These are phyloP conservation scores for Cryptocephalus primarius DNA, from an alignment of 2,888 invertebrate species.

Conservation along the genomic window DNA sequence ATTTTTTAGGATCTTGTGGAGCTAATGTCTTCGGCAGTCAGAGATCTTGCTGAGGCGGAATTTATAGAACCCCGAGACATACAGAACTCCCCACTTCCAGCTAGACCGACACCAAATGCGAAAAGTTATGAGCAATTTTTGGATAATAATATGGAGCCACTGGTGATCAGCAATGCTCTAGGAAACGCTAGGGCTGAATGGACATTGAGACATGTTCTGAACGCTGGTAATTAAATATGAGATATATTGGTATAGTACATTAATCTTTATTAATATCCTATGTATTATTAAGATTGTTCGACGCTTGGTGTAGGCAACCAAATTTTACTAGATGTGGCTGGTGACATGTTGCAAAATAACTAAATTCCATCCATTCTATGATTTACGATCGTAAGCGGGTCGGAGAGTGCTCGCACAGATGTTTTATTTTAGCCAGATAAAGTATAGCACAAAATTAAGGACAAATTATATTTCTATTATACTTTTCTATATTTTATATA, in stretches of 20 bases:
- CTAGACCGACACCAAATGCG: constrained; percentile 41
- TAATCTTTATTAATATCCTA: too few species aligned
- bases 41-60: constrained; percentile 84
- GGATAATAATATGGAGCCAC: constrained; percentile 28
- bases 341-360: too few species aligned
- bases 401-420: too few species aligned
- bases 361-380: too few species aligned
- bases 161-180: constrained; percentile 31
- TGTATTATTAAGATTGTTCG: too few species aligned
- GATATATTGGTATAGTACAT: too few species aligned
- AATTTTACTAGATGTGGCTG: too few species aligned
- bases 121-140: constrained; percentile 24
- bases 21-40: constrained; percentile 78
- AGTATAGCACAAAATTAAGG: too few species aligned
- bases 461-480: too few species aligned
- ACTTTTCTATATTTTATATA: too few species aligned
- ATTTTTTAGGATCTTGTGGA: constrained; percentile 61
- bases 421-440: not conserved
- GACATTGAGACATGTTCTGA: constrained; percentile 68
- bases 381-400: too few species aligned
- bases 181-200: constrained; percentile 69
- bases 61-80: constrained; percentile 76
- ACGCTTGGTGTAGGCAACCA: too few species aligned
- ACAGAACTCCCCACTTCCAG: constrained; percentile 75
- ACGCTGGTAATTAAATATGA: constrained; percentile 46